These are phyloP conservation scores for Oreochromis spilurus DNA, from an alignment of 2,113 vertebrate genomes.

Conservation along the genomic window DNA sequence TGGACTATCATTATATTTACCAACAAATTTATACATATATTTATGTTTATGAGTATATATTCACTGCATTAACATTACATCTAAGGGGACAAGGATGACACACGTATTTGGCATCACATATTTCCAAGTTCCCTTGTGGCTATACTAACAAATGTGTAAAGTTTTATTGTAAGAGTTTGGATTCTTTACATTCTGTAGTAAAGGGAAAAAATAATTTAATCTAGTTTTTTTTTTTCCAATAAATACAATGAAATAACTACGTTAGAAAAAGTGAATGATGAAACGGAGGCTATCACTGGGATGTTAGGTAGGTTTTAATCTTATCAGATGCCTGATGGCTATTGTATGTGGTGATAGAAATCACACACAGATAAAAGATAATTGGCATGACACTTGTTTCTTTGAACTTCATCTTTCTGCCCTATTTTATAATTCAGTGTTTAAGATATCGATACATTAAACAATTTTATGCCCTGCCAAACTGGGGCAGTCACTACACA, in stretches of 20 bases:
- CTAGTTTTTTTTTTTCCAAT: neutral
- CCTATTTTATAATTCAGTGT: conserved; percentile 1
- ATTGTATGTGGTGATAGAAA: neutral
- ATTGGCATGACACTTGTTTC: conserved; percentile 13
- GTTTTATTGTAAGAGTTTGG: neutral
- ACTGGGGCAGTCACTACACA: neutral
- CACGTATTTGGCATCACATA: neutral
- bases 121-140: neutral
- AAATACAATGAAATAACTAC: neutral
- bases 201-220: neutral
- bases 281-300: neutral
- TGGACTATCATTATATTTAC: neutral
- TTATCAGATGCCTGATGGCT: conserved; percentile 11
- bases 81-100: neutral
- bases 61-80: neutral
- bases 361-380: conserved; percentile 24
- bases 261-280: neutral
- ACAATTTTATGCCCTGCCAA: neutral
- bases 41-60: neutral
- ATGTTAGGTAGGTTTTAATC: neutral
- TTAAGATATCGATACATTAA: neutral
- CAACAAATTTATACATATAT: neutral
- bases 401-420: conserved; percentile 29
- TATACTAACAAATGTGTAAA: neutral
- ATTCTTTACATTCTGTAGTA: neutral